Conservation (phyloP, 2,888 invertebrate species). For the Drosophila atroscutellata region DNA sequence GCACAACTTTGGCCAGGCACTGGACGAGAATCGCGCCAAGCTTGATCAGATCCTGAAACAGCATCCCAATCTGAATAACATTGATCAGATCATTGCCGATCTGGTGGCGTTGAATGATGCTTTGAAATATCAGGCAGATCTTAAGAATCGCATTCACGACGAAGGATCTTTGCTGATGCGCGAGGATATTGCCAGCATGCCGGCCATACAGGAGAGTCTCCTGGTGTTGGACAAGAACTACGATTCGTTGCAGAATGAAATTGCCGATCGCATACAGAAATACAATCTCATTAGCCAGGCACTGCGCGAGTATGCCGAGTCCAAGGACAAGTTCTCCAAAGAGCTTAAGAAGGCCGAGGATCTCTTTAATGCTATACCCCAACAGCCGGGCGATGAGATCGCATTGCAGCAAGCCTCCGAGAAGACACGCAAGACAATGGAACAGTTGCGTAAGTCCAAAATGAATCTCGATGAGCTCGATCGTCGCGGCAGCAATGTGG, state of each 20-base stretch:
- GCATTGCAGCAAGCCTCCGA: conserved; percentile 90
- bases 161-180: conserved; percentile 92
- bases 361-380: conserved; percentile 88
- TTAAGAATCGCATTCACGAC: conserved; percentile 90
- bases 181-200: conserved; percentile 92
- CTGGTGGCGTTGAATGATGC: conserved; percentile 87
- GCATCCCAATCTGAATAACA: conserved; percentile 82
- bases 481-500: conserved; percentile 87
- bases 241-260: conserved; percentile 91
- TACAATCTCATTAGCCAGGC: conserved; percentile 90
- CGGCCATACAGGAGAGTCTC: conserved; percentile 91
- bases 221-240: conserved; percentile 92
- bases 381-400: conserved; percentile 89
- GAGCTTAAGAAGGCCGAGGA: conserved; percentile 90
- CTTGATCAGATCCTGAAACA: conserved; percentile 78
- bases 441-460: conserved; percentile 91
- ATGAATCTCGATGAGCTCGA: conserved; percentile 91
- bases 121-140: conserved; percentile 87
- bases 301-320: conserved; percentile 91
- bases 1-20: conserved; percentile 88
- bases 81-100: conserved; percentile 84
- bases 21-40: conserved; percentile 86
- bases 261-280: conserved; percentile 90
- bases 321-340: conserved; percentile 89
- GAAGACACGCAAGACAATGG: conserved; percentile 91